Conservation (phyloP, 2,113 vertebrate genomes). For the Myxocyprinus asiaticus region DNA sequence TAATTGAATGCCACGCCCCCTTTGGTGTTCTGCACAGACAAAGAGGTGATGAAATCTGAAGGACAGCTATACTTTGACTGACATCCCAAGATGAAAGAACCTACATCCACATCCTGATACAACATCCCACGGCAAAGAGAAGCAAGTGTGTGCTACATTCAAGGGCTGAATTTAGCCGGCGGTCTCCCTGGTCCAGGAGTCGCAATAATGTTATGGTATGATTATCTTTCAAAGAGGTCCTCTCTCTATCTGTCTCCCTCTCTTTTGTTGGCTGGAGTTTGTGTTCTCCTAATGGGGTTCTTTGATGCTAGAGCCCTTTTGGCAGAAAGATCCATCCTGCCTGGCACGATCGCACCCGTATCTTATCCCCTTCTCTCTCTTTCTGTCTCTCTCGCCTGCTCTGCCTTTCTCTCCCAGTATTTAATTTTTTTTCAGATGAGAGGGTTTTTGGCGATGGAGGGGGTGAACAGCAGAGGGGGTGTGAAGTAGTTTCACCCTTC, state of each 20-base stretch:
- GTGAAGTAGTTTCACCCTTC: conserved; percentile 40
- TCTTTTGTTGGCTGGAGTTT: conserved; percentile 24
- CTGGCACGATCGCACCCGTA: conserved; percentile 57
- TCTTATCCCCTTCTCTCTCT: conserved; percentile 51
- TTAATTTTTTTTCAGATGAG: conserved; percentile 51
- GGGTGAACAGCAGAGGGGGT: conserved; percentile 46
- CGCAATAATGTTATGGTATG: conserved; percentile 31
- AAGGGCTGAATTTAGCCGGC: no score
- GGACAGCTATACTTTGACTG: conserved; percentile 7
- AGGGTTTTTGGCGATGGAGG: conserved; percentile 69
- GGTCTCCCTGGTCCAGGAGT: no score
- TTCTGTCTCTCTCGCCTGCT: no score
- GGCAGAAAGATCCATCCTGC: conserved; percentile 56
- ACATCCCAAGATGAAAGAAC: neutral
- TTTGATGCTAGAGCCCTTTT: conserved; percentile 54
- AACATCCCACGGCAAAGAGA: no score
- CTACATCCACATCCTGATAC: neutral
- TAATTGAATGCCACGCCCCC: conserved; percentile 76
- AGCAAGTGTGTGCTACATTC: no score
- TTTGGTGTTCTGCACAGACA: conserved; percentile 61
- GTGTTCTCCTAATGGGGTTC: conserved; percentile 43
- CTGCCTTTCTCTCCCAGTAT: neutral
- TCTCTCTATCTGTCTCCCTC: no score
- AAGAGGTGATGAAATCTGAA: conserved; percentile 58
- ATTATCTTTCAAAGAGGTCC: conserved; percentile 9